phyloP scores from a whole-genome alignment of 2,888 invertebrate species.

The Deilephila elpenor region DNA sequence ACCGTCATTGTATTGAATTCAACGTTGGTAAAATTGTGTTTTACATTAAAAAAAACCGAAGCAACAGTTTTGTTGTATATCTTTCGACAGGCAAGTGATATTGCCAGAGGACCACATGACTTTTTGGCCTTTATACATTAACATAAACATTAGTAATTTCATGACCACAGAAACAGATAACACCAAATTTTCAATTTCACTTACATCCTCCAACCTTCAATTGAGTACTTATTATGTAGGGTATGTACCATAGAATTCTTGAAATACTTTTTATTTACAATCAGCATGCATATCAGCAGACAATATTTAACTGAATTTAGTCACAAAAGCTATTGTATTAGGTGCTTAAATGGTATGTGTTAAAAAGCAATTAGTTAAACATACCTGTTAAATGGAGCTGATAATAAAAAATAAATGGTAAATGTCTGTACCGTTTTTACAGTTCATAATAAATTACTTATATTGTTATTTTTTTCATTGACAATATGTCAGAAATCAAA shows the following conservation, averaged over 20 bases:
- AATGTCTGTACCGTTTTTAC: background rate
- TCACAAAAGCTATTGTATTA: background rate
- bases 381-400: background rate
- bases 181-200: background rate
- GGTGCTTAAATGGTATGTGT: background rate
- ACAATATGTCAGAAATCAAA: too few species aligned
- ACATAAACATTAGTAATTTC: too few species aligned
- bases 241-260: conserved; percentile 15
- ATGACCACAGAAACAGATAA: background rate
- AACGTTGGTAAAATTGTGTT: too few species aligned
- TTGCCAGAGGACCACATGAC: too few species aligned
- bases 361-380: conserved; percentile 13
- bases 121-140: too few species aligned
- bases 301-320: background rate
- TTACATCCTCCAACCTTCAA: background rate
- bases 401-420: background rate
- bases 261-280: conserved; percentile 17
- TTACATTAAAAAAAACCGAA: too few species aligned
- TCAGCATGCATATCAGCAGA: background rate
- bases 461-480: background rate
- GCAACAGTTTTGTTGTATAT: too few species aligned
- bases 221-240: conserved; percentile 4
- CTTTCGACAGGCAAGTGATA: too few species aligned
- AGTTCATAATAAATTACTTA: background rate
- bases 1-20: too few species aligned